Percentiles rank a stretch among this genome's conserved stretches.
These are phyloP conservation scores for Macrobrachium rosenbergii DNA, from an alignment of 1,140 invertebrate species.

Conservation along the genomic window DNA sequence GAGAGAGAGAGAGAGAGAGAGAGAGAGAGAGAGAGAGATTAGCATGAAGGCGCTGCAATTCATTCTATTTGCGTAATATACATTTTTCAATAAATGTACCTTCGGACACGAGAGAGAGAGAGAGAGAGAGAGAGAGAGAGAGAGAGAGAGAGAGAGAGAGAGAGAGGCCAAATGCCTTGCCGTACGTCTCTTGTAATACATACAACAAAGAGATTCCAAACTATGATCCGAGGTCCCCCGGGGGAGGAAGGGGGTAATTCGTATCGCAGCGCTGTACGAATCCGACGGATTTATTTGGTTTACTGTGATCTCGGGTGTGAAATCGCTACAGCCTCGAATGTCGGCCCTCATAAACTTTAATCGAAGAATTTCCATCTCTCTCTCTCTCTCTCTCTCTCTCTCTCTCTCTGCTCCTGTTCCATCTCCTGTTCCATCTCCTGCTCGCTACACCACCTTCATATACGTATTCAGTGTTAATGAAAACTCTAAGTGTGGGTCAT, in stretches of 20 bases:
- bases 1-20: background rate
- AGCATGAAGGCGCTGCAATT: too few species aligned
- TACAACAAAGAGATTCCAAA: too few species aligned
- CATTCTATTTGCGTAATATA: background rate
- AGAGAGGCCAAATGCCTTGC: background rate
- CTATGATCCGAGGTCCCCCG: too few species aligned
- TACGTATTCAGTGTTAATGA: too few species aligned
- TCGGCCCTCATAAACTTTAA: too few species aligned
- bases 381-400: slow-evolving; percentile 27
- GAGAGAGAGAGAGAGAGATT: slow-evolving; percentile 13
- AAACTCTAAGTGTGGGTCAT: too few species aligned
- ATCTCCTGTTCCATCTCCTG: background rate
- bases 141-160: slow-evolving; percentile 20
- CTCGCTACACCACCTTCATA: background rate
- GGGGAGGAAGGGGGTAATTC: too few species aligned
- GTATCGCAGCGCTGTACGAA: too few species aligned
- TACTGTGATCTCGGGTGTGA: too few species aligned
- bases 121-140: slow-evolving; percentile 15
- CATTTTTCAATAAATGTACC: background rate
- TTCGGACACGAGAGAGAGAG: background rate
- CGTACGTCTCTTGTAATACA: background rate
- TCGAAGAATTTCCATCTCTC: background rate
- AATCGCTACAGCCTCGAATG: too few species aligned
- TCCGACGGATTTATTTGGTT: too few species aligned
- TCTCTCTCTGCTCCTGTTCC: background rate